Base-by-base conservation (phyloP, 2,113 vertebrate genomes). In the Xenopus laevis region DNA sequence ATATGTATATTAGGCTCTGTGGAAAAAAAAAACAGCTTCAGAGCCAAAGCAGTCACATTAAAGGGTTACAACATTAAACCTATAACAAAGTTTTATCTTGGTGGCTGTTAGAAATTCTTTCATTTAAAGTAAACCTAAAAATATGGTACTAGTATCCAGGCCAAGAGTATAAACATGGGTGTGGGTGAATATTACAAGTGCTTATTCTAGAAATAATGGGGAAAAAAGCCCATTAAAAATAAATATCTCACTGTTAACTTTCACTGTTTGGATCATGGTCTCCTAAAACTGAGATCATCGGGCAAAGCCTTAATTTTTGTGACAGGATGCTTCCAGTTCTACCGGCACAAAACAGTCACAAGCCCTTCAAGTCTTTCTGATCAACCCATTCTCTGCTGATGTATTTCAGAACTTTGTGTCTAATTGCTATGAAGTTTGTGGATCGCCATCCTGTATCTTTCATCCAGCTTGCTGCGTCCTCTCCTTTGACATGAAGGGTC, bases 361-460 rank as follows among this genome's bases (percentile, higher is more conserved):
- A 88, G 85, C 83, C 86, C 87, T 78, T 2, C 84, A 85, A 91
- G 89, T 91, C 91, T 87, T 84, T 89, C 80, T 78, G 92, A 95
- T 93, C 87, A 94, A 84, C 84, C 88, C 90, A 91, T 83, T 87
- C 69, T 79, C 84, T 80, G 50, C 86, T 94, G 94, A 95, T 92
- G 90, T 80, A 83, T 83, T 91, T 88, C 89, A 88, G 85, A 44
- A 59, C 87, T 86, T 88, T 79, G 83, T 73, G 87, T 93, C 92
- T 95, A 95, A 96, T 93, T 94, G 92, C 93, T 92, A 90, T 87
- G 91, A 92, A 95, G 94, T 93, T 91, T 88, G 86, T 58, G 72
- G 86, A 87, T 86, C 91, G 86, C 85, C 90, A 82, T 81, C 77
- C 78, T 70, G 46, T 78, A 89, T 90, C 87, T 91, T 92, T 92